A percentile compares a stretch with the other conserved stretches of the same genome.
Evolutionary conservation across 1,140 invertebrate species (phyloP).

Genomic region (Lordiphosa mommai): DNA sequence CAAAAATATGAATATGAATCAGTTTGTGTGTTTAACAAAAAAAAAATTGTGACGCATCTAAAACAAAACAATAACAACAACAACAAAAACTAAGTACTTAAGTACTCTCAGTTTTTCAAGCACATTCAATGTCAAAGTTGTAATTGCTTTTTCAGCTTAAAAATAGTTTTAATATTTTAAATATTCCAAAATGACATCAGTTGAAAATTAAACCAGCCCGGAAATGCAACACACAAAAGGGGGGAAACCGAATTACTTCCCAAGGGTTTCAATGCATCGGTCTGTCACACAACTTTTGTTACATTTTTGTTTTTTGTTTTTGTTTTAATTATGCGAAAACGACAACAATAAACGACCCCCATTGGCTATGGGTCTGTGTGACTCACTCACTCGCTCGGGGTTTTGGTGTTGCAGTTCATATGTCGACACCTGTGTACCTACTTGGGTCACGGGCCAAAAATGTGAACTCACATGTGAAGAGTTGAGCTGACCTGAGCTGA

Average conservation of each 20-base stretch:
- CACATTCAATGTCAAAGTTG: constrained; percentile 62
- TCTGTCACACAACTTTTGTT: constrained; percentile 61
- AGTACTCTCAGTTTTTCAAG: constrained; percentile 16
- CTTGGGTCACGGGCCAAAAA: constrained; percentile 70
- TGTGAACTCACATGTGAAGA: constrained; percentile 70
- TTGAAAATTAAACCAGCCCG: constrained; percentile 27
- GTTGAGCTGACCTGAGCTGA: constrained; percentile 8
- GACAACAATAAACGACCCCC: constrained; percentile 48
- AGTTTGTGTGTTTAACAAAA: constrained; percentile 23
- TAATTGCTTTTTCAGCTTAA: constrained; percentile 41
- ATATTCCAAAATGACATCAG: too few relatives aligned
- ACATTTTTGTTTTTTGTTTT: constrained; percentile 56
- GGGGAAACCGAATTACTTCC: constrained; percentile 19
- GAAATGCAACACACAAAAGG: constrained; percentile 50
- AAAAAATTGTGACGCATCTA: constrained; percentile 30
- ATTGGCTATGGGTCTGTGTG: constrained; percentile 19
- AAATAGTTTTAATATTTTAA: constrained; percentile 8
- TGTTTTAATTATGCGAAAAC: constrained; percentile 70
- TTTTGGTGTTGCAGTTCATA: constrained; percentile 16
- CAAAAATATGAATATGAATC: constrained; percentile 22
- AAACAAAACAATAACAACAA: constrained; percentile 12
- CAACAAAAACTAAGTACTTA: constrained; percentile 1
- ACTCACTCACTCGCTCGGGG: constrained; percentile 32
- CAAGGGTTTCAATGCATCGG: constrained; percentile 53
- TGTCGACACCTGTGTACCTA: constrained; percentile 66